A percentile compares a stretch with the other conserved stretches of the same genome.
Evolutionary conservation across 2,797 vertebrate species (phyloP).

Genomic region (Liparis tanakae): DNA sequence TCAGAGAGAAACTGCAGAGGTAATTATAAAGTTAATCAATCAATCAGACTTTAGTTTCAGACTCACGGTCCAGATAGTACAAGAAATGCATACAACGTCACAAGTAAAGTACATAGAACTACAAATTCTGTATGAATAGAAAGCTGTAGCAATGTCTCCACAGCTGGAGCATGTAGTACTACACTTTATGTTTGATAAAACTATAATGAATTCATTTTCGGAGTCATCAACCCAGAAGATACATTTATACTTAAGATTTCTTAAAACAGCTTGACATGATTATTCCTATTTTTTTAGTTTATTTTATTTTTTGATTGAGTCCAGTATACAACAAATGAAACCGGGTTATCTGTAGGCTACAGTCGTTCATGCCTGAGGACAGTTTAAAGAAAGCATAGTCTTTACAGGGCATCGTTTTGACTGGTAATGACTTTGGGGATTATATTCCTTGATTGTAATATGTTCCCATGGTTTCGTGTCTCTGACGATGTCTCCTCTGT

Average conservation of each 20-base stretch:
- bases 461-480: not conserved
- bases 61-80: no score
- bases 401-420: not conserved
- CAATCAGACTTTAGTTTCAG: no score
- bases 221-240: no score
- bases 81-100: no score
- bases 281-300: not conserved
- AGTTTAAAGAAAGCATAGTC: not conserved
- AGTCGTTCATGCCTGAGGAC: not conserved
- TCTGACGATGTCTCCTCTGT: conserved; percentile 3
- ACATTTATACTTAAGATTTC: no score
- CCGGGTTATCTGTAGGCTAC: not conserved
- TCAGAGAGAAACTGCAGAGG: conserved; percentile 94
- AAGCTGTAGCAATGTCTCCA: no score
- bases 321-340: not conserved
- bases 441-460: not conserved
- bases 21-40: conserved; percentile 53
- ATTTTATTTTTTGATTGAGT: not conserved
- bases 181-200: no score
- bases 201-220: no score
- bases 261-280: not conserved
- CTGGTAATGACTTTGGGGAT: not conserved
- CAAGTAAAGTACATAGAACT: no score
- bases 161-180: no score
- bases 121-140: no score